Evolutionary conservation across 2,888 invertebrate genomes (phyloP).

Genomic region (Torymus tubicola): DNA sequence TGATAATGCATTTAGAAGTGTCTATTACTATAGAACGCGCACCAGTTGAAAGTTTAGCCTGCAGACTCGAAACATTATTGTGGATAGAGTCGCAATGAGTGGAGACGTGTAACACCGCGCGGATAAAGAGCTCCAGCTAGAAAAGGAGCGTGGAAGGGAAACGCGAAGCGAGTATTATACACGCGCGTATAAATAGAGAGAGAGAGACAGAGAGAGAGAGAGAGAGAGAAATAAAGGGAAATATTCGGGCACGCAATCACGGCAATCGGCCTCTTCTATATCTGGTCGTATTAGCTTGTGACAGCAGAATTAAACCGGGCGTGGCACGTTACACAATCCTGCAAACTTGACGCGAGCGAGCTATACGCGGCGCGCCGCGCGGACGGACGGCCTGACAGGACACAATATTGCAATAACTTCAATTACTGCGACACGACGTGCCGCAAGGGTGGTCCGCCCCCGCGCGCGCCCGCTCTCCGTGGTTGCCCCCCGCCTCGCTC

Average conservation of each 20-base stretch:
- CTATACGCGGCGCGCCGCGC: slow-evolving; percentile 34
- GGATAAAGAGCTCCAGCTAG: too few species aligned
- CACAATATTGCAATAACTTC: slow-evolving; percentile 77
- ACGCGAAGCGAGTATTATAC: too few species aligned
- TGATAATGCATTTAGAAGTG: too few species aligned
- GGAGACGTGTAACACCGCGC: too few species aligned
- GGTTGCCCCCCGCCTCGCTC: slow-evolving; percentile 41
- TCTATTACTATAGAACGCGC: too few species aligned
- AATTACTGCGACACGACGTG: slow-evolving; percentile 74
- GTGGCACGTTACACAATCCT: slow-evolving; percentile 67
- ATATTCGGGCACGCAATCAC: slow-evolving; percentile 41
- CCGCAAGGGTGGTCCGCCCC: slow-evolving; percentile 63
- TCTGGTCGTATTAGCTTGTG: slow-evolving; percentile 65
- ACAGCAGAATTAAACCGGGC: slow-evolving; percentile 69
- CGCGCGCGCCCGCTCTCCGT: background rate
- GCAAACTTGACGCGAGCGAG: slow-evolving; percentile 64
- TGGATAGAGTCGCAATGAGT: too few species aligned
- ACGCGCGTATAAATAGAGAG: background rate
- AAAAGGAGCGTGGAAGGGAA: too few species aligned
- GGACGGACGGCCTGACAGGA: slow-evolving; percentile 71
- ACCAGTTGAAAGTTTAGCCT: too few species aligned
- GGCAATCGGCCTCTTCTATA: slow-evolving; percentile 54
- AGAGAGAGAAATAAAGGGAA: background rate
- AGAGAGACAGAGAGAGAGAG: background rate
- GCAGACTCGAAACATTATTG: too few species aligned